Percentiles rank a stretch among this genome's conserved stretches.
These are phyloP conservation scores for Lithophane socia DNA, from an alignment of 2,888 invertebrate species.

Conservation along the genomic window DNA sequence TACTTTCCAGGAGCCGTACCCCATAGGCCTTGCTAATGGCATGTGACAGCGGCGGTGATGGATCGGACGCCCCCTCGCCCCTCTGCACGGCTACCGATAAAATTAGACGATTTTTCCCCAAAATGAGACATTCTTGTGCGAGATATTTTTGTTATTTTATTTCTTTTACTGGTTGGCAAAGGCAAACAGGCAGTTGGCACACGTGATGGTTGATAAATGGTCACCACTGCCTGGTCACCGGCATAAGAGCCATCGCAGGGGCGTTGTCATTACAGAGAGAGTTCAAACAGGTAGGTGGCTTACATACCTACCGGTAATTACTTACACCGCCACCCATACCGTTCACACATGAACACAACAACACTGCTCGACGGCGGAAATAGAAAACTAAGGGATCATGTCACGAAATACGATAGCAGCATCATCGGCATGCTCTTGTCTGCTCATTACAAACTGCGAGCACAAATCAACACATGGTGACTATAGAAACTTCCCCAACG, in stretches of 20 bases:
- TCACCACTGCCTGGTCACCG: not conserved
- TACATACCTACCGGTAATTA: not conserved
- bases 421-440: no score
- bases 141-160: conserved; percentile 59
- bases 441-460: not conserved
- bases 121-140: conserved; percentile 71
- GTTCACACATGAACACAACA: not conserved
- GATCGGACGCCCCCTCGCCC: conserved; percentile 78
- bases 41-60: conserved; percentile 88
- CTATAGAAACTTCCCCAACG: not conserved
- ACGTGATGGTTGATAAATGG: not conserved
- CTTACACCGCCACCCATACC: not conserved
- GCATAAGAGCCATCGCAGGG: not conserved
- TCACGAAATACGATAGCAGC: not conserved
- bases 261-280: not conserved
- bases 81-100: conserved; percentile 67
- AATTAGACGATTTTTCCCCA: conserved; percentile 77
- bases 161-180: conserved; percentile 35
- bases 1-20: conserved; percentile 70
- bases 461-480: not conserved
- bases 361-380: no score
- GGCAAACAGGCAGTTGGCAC: not conserved
- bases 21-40: conserved; percentile 87
- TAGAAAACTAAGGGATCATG: not conserved
- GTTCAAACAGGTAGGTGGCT: not conserved